phyloP scores from a whole-genome alignment of 2,888 invertebrate species.

The Punctoribates punctum region DNA sequence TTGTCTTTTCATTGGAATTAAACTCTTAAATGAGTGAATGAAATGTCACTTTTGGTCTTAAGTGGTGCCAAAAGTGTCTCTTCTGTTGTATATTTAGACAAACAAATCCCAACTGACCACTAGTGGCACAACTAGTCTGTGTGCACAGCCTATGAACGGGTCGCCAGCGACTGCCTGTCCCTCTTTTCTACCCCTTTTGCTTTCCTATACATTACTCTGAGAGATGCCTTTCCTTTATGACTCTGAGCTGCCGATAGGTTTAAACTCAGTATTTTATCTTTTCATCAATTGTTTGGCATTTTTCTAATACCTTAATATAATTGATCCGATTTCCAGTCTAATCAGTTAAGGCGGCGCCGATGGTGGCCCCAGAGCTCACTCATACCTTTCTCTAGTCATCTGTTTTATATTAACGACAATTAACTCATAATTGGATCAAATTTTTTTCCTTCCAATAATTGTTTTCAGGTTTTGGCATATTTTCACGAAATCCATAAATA shows the following conservation, averaged over 20 bases:
- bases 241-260: neutral
- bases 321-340: neutral
- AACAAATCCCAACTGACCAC: neutral
- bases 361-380: too few relatives aligned
- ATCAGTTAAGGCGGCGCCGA: too few relatives aligned
- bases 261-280: neutral
- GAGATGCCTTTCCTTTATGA: neutral
- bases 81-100: neutral
- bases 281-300: neutral
- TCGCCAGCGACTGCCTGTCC: neutral
- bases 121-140: neutral
- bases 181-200: neutral
- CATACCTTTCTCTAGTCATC: too few relatives aligned
- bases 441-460: too few relatives aligned
- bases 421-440: too few relatives aligned
- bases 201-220: neutral
- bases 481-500: too few relatives aligned
- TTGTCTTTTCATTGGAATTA: neutral
- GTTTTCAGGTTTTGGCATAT: too few relatives aligned
- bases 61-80: slow-evolving; percentile 8
- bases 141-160: neutral
- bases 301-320: neutral
- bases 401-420: too few relatives aligned
- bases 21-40: neutral
- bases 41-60: neutral